Percentiles rank a stretch among this genome's conserved stretches.
phyloP scores from a whole-genome alignment of 2,797 vertebrate genomes.

The Crenuchus spilurus region DNA sequence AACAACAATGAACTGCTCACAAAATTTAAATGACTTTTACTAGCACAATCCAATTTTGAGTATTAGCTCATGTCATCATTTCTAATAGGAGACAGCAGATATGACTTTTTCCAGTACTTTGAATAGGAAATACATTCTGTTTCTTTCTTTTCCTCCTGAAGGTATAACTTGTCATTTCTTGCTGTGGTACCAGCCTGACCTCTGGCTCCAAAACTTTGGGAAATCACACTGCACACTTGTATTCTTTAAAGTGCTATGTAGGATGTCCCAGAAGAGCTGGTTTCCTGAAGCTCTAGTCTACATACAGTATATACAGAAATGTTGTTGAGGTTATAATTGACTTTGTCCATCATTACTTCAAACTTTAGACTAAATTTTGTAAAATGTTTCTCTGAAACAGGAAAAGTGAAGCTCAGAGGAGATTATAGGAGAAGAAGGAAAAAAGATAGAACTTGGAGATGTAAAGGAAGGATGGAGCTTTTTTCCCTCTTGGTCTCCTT shows the following conservation, averaged over 20 bases:
- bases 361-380: slow-evolving; percentile 34
- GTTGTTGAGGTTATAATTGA: slow-evolving; percentile 39
- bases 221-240: slow-evolving; percentile 18
- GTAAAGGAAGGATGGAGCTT: slow-evolving; percentile 7
- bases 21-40: too few relatives aligned
- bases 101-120: slow-evolving; percentile 3
- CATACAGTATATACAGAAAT: slow-evolving; percentile 36
- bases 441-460: neutral
- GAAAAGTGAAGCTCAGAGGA: neutral
- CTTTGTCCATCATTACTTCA: slow-evolving; percentile 28
- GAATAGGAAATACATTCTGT: slow-evolving; percentile 9
- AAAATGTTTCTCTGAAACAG: slow-evolving; percentile 2
- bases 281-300: slow-evolving; percentile 5
- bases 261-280: slow-evolving; percentile 20
- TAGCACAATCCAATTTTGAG: too few relatives aligned
- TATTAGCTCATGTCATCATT: slow-evolving; percentile 1
- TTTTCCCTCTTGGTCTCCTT: slow-evolving; percentile 12
- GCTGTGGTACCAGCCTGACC: slow-evolving; percentile 20
- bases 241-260: slow-evolving; percentile 21
- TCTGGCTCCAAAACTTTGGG: slow-evolving; percentile 16
- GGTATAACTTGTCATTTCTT: too few relatives aligned
- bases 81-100: neutral
- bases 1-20: too few relatives aligned
- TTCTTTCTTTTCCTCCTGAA: slow-evolving; percentile 29
- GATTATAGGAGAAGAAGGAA: too few relatives aligned